These are phyloP conservation scores for Lepus townsendii DNA, from an alignment of 2,797 vertebrate species.

Conservation along the genomic window DNA sequence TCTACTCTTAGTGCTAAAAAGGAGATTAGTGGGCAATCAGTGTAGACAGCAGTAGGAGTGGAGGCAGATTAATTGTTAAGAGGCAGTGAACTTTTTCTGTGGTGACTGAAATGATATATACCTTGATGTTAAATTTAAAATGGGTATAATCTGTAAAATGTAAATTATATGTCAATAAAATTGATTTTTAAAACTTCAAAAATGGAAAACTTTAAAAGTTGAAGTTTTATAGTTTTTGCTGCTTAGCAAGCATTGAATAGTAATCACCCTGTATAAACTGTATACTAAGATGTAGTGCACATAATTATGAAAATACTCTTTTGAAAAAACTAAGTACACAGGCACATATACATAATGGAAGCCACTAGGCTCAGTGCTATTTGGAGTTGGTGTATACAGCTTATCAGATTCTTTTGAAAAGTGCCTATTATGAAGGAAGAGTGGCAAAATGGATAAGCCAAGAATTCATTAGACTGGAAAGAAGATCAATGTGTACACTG, in stretches of 20 bases:
- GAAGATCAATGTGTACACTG: background rate
- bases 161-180: constrained; percentile 33
- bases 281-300: background rate
- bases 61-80: background rate
- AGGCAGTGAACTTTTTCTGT: background rate
- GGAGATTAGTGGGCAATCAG: background rate
- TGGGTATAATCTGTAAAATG: background rate
- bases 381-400: background rate
- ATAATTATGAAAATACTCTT: background rate
- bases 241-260: constrained; percentile 22
- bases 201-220: constrained; percentile 40
- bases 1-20: constrained; percentile 9
- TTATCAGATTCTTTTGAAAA: constrained; percentile 20
- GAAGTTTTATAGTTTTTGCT: constrained; percentile 27
- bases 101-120: constrained; percentile 1
- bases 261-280: background rate
- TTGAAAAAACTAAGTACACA: background rate
- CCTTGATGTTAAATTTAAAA: constrained; percentile 32
- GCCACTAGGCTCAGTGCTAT: background rate
- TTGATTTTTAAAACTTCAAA: constrained; percentile 1
- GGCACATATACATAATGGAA: background rate
- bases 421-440: background rate
- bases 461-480: constrained; percentile 15
- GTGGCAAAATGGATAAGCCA: constrained; percentile 17
- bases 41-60: background rate